Base-by-base conservation (phyloP, 2,797 vertebrate genomes). In the Malacoraja senta region DNA sequence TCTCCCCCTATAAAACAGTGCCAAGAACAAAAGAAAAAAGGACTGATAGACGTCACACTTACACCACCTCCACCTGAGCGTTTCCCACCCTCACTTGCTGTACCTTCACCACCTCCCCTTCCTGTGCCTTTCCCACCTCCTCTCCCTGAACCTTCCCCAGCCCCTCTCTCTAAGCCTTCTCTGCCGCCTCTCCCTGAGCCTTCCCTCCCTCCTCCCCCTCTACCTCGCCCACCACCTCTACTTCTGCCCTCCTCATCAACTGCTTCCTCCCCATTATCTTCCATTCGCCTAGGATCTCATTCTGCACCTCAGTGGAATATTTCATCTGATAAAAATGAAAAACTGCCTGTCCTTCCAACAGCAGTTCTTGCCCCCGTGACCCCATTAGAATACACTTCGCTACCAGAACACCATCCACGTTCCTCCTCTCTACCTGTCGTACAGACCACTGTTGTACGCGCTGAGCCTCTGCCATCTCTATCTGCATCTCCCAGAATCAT, bases 401-500 rank as follows among this genome's bases (percentile, higher is more conserved):
- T 53, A 29, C 17, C 32, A 68, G 61, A 68, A 8, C n/a, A 93
- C 88, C 78, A 95, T 93, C 1, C 95, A 94, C 84, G 94, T 8
- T 93, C 79, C 94, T 94, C 77, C 76, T 72, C 78, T 61, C 71
- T 78, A 24, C 81, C 93, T 74, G 10, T 93, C n/a, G 79, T 72
- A 71, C 83, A 84, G 1, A 93, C 95, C 19, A 95, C 95, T 88
- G 95, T 94, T 93, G 71, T 94, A 94, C 94, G 94, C 94, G 21
- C 93, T 94, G 93, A 93, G 93, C 94, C 26, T 63, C 61, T 78
- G 81, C 71, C 76, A 53, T 80, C 93, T 86, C 93, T 74, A 17
- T 86, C 35, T 32, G 35, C 93, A 0, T 94, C 95, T 80, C 95
- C 96, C 93, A 97, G 95, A 95, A 94, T 95, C 72, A 94, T 96